These are phyloP conservation scores for Catharus fuscescens DNA, from an alignment of 2,113 vertebrate genomes.

Conservation along the genomic window DNA sequence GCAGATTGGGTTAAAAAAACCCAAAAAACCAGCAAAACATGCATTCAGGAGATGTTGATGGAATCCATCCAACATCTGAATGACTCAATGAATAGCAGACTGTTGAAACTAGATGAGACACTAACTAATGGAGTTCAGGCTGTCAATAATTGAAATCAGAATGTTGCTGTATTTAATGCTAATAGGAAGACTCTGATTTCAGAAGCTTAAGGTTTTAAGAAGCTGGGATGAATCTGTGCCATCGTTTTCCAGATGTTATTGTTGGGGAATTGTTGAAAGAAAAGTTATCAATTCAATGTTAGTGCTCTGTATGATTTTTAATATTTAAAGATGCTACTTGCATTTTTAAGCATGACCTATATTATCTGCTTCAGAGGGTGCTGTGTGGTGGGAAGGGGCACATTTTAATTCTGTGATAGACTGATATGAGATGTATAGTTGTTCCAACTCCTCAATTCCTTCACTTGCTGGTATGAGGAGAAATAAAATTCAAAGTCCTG, in stretches of 20 bases:
- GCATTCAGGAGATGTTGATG: constrained; percentile 66
- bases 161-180: constrained; percentile 40
- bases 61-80: constrained; percentile 68
- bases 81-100: constrained; percentile 64
- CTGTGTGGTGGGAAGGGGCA: background rate
- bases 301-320: background rate
- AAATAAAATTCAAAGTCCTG: constrained; percentile 21
- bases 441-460: background rate
- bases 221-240: background rate
- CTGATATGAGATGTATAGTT: background rate
- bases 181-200: constrained; percentile 33
- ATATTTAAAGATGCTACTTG: background rate
- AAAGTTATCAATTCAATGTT: background rate
- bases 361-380: background rate
- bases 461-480: background rate
- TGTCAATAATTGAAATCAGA: constrained; percentile 73
- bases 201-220: constrained; percentile 40
- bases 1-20: constrained; percentile 40
- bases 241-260: background rate
- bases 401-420: background rate
- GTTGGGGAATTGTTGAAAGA: background rate
- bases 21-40: background rate
- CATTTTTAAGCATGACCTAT: background rate
- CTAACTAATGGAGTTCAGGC: constrained; percentile 70
- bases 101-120: constrained; percentile 67